A percentile compares a stretch with the other conserved stretches of the same genome.
These are phyloP conservation scores for Plodia interpunctella DNA, from an alignment of 1,140 invertebrate species.

Conservation along the genomic window DNA sequence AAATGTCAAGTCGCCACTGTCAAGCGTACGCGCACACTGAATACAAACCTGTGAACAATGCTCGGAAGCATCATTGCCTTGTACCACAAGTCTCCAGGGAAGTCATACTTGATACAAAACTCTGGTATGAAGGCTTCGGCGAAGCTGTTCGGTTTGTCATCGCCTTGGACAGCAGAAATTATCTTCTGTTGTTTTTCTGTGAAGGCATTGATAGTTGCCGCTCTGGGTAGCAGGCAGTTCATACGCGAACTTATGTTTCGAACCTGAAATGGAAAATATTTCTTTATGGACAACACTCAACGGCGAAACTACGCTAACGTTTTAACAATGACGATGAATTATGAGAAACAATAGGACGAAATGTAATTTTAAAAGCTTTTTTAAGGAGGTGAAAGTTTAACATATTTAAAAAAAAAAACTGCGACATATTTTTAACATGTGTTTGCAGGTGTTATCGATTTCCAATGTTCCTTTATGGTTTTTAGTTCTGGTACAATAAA, in stretches of 20 bases:
- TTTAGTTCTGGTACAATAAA: no score
- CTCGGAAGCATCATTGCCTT: conserved; percentile 93
- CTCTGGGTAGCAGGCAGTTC: conserved; percentile 59
- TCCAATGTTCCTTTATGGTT: no score
- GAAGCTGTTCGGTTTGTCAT: conserved; percentile 44
- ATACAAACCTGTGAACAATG: conserved; percentile 83
- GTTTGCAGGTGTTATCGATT: no score
- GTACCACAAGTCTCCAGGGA: conserved; percentile 92
- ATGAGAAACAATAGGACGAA: no score
- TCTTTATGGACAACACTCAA: not conserved
- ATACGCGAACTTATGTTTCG: conserved; percentile 45
- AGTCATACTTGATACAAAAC: conserved; percentile 90
- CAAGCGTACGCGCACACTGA: no score
- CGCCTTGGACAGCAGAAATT: conserved; percentile 41
- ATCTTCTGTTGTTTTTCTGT: conserved; percentile 45
- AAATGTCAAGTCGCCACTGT: no score
- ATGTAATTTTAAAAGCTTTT: no score
- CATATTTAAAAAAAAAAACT: no score
- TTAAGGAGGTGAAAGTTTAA: no score
- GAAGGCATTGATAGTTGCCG: conserved; percentile 41
- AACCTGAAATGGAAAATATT: conserved; percentile 39
- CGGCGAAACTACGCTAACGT: no score
- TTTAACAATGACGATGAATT: no score
- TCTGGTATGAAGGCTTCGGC: conserved; percentile 88
- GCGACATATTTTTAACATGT: no score